Evolutionary conservation across 2,113 vertebrate species (phyloP), one percentile per base, ranked within the genome.

Genomic region (Carollia perspicillata): DNA sequence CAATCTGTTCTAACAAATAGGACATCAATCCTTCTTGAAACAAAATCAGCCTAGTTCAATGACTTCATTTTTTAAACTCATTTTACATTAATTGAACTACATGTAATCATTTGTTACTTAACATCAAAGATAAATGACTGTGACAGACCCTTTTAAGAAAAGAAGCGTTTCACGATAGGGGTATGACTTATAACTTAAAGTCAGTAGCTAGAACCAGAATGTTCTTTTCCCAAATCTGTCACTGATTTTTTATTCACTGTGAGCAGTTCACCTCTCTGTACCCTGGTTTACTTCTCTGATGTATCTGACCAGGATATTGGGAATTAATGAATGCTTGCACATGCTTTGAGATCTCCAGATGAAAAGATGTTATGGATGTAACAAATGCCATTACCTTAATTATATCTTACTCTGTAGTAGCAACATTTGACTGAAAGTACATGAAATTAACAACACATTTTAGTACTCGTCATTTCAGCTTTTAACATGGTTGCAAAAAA

Each of bases 231-330:
- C 55, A 97, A 30, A 47, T 96, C 37, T 96, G 22, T 94, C 83
- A 79, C 1, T 93, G 91, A 94, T 79, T 94, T 81, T 95, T 60
- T 12, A 11, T 90, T 84, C 84, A 58, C 63, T 81, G 40, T 3
- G 9, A 95, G 22, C 96, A 88, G 33, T 84, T 94, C 30, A 42
- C 37, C 65, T 84, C 51, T 35, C 44, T 87, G 30, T 96, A 58
- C 89, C 84, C 93, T 90, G 94, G 89, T 96, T 97, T 97, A 86
- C 69, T 66, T 84, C 18, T 65, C 17, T 95, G 74, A 22, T 94
- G 26, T 92, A 22, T 90, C 44, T 68, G 69, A 85, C 13, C 0
- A 79, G 84, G 72, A 80, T 87, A 35, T 53, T 93, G 83, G 0
- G 60, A 93, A 92, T 91, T 91, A 80, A 22, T 92, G 69, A 89